Conservation (phyloP, 2,797 vertebrate genomes). For the Paedocypris micromegethes region DNA sequence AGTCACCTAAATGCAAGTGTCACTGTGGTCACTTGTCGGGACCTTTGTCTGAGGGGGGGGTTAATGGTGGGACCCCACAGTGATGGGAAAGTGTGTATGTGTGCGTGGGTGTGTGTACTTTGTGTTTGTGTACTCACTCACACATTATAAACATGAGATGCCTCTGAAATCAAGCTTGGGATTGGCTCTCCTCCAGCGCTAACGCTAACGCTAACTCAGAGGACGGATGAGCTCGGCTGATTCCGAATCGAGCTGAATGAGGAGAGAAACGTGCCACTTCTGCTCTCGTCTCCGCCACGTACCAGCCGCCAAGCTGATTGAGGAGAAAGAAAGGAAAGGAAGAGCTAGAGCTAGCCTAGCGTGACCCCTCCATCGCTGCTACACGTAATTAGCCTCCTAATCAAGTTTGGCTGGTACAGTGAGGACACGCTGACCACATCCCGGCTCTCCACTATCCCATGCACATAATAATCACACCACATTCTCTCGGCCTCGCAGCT, state of each 20-base stretch:
- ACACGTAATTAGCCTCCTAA: constrained; percentile 42
- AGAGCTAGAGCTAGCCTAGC: constrained; percentile 25
- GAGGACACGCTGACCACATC: constrained; percentile 34
- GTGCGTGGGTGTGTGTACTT: background rate
- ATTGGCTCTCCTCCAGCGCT: constrained; percentile 2
- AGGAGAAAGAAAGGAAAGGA: constrained; percentile 7
- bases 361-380: constrained; percentile 27
- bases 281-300: constrained; percentile 19
- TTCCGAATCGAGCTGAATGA: constrained; percentile 19
- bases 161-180: too few relatives aligned
- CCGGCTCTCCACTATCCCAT: constrained; percentile 28
- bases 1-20: too few relatives aligned
- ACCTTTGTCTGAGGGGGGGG: too few relatives aligned
- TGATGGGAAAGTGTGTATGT: too few relatives aligned
- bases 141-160: too few relatives aligned
- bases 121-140: background rate
- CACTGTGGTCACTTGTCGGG: too few relatives aligned
- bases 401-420: constrained; percentile 37
- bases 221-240: constrained; percentile 5
- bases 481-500: too few relatives aligned
- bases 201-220: constrained; percentile 10
- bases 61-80: too few relatives aligned
- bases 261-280: constrained; percentile 24
- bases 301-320: constrained; percentile 4
- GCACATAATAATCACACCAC: constrained; percentile 33